Percentiles rank a stretch among this genome's conserved stretches.
Conservation (phyloP, 2,888 invertebrate species). For the Philonicus albiceps region DNA sequence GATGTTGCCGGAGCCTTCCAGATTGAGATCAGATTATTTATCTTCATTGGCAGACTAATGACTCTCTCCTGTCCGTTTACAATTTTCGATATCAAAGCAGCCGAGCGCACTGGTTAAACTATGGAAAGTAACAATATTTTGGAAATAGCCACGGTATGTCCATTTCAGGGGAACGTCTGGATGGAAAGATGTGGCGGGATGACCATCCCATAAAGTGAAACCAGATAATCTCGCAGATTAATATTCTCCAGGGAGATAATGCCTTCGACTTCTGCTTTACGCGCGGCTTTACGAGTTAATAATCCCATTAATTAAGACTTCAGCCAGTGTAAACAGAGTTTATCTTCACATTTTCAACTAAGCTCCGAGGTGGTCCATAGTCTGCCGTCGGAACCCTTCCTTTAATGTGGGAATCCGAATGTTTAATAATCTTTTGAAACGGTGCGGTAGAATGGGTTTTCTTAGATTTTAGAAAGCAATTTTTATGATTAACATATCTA, state of each 20-base stretch:
- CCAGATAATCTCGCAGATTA: background rate
- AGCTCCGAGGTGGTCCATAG: background rate
- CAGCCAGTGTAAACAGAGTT: constrained; percentile 13
- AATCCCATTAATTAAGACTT: constrained; percentile 33
- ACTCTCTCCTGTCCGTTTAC: background rate
- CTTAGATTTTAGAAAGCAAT: background rate
- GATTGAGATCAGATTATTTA: constrained; percentile 33
- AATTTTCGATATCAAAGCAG: constrained; percentile 29
- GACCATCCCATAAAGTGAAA: background rate
- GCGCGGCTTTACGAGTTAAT: constrained; percentile 10
- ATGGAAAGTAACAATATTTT: background rate
- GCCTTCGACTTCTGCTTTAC: constrained; percentile 32
- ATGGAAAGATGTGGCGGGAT: background rate
- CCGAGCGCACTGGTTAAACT: background rate
- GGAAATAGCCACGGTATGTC: background rate
- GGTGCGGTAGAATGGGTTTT: background rate
- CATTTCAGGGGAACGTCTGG: background rate
- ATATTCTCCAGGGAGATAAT: background rate
- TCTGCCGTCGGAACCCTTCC: background rate
- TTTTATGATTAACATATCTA: background rate
- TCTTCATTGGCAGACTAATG: constrained; percentile 31
- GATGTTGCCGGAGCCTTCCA: background rate
- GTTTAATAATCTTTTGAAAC: background rate
- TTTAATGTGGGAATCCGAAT: constrained; percentile 4
- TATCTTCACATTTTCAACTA: background rate